phyloP scores from a whole-genome alignment of 2,888 invertebrate species.

The Monopis laevigella region DNA sequence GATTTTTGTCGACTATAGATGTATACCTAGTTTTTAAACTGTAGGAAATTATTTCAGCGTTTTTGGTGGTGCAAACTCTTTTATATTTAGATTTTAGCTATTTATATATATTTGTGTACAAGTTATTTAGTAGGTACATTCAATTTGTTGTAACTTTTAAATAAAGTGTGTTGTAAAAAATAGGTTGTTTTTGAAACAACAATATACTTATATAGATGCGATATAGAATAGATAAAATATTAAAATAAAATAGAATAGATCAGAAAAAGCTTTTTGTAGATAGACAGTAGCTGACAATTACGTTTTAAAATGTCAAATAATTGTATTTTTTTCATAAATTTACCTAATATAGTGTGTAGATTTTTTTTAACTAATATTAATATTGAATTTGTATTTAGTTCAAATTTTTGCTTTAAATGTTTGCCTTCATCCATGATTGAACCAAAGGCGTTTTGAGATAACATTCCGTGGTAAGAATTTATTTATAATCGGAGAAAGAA shows the following conservation, averaged over 20 bases:
- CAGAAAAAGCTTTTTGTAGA: constrained; percentile 8
- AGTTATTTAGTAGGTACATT: constrained; percentile 48
- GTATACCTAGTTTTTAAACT: background rate
- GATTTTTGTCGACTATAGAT: constrained; percentile 2
- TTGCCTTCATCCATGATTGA: constrained; percentile 42
- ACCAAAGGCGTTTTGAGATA: constrained; percentile 29
- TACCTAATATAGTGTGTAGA: background rate
- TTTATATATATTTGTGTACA: constrained; percentile 33
- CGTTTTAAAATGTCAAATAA: background rate
- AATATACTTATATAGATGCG: constrained; percentile 1
- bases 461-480: background rate
- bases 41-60: constrained; percentile 7
- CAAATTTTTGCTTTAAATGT: background rate
- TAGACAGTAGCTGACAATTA: background rate
- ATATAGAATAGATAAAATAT: background rate
- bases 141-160: constrained; percentile 16
- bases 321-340: background rate
- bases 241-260: constrained; percentile 7
- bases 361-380: background rate
- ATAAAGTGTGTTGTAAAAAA: background rate
- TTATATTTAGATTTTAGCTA: constrained; percentile 14
- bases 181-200: background rate
- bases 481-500: background rate
- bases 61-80: constrained; percentile 64
- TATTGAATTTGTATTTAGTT: constrained; percentile 3